Conservation (phyloP, 2,888 invertebrate genomes). For the Sphinx pinastri region DNA sequence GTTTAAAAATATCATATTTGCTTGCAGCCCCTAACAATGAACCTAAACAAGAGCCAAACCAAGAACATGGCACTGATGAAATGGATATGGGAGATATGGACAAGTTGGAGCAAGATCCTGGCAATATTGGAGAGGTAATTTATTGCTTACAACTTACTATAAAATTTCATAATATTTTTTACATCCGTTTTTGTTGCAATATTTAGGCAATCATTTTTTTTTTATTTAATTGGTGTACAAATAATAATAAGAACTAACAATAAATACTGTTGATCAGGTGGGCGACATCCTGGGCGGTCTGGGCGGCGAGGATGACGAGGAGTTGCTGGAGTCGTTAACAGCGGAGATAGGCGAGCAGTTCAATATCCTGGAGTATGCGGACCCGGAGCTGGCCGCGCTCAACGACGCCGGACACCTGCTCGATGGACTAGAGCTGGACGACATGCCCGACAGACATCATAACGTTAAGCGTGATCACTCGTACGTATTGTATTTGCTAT, state of each 20-base stretch:
- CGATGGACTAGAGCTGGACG: conserved; percentile 91
- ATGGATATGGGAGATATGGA: conserved; percentile 83
- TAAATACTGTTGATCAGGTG: conserved; percentile 66
- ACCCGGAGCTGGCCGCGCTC: conserved; percentile 94
- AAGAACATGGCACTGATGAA: conserved; percentile 72
- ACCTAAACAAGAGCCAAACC: conserved; percentile 61
- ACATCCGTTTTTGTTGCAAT: no score
- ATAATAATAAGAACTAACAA: neutral
- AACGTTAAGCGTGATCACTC: conserved; percentile 66
- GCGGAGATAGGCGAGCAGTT: conserved; percentile 97
- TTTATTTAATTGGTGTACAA: no score
- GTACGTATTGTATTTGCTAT: conserved; percentile 45
- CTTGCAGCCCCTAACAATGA: conserved; percentile 51
- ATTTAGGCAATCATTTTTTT: no score
- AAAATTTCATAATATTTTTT: no score
- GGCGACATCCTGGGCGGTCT: conserved; percentile 92
- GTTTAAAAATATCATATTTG: neutral
- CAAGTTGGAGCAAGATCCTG: conserved; percentile 77
- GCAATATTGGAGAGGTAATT: conserved; percentile 78
- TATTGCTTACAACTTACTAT: neutral
- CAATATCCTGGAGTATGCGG: conserved; percentile 97
- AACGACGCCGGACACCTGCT: conserved; percentile 93
- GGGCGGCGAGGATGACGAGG: conserved; percentile 94
- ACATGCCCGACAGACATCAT: conserved; percentile 86
- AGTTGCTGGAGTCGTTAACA: conserved; percentile 87